phyloP scores from a whole-genome alignment of 2,888 invertebrate genomes.

The Erannis defoliaria region DNA sequence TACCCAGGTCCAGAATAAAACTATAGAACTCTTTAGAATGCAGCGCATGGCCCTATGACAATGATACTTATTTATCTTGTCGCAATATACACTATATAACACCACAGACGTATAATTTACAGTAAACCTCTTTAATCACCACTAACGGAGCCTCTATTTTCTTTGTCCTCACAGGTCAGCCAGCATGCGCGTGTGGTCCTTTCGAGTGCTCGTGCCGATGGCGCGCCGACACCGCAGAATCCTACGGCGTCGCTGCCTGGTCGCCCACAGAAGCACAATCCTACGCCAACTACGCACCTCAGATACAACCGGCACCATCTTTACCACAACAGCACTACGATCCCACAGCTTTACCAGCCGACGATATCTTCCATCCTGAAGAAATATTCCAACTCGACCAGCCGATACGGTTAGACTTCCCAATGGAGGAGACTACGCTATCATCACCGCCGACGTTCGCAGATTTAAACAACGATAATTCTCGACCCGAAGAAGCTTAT shows the following conservation, averaged over 20 bases:
- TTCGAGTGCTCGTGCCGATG: conserved; percentile 91
- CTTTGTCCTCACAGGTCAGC: conserved; percentile 77
- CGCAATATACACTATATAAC: too few relatives aligned
- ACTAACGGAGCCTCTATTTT: too few relatives aligned
- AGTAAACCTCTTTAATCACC: too few relatives aligned
- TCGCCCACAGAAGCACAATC: conserved; percentile 66
- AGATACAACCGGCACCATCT: conserved; percentile 62
- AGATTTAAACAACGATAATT: conserved; percentile 91
- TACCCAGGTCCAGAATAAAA: too few relatives aligned
- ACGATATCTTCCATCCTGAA: conserved; percentile 91
- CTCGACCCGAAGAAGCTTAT: conserved; percentile 86
- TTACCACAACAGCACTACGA: conserved; percentile 83
- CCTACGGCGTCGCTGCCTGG: conserved; percentile 72
- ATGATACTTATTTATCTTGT: too few relatives aligned
- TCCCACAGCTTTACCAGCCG: conserved; percentile 86
- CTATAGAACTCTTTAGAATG: too few relatives aligned
- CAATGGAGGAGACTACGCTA: conserved; percentile 79
- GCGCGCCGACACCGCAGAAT: conserved; percentile 71
- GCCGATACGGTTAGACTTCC: conserved; percentile 89
- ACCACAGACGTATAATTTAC: too few relatives aligned
- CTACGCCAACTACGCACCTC: conserved; percentile 68
- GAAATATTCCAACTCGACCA: conserved; percentile 93
- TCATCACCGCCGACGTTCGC: conserved; percentile 90
- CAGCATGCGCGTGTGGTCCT: conserved; percentile 90
- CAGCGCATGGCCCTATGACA: too few relatives aligned